A percentile compares a stretch with the other conserved stretches of the same genome.
Conservation (phyloP, 2,113 vertebrate species). For the Rhinopithecus roxellana region DNA sequence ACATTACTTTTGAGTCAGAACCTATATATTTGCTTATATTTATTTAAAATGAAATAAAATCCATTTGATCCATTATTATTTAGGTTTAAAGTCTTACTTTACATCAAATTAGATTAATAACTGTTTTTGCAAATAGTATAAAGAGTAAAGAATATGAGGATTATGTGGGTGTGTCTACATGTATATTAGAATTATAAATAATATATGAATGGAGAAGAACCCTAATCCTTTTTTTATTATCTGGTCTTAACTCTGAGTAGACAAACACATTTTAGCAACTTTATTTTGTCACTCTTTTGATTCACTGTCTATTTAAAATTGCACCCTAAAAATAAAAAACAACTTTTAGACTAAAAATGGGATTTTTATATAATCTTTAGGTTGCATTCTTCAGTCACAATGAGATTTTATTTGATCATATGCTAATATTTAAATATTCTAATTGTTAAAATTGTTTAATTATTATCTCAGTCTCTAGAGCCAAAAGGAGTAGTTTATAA, state of each 20-base stretch:
- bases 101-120: not conserved
- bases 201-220: not conserved
- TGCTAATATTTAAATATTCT: conserved; percentile 21
- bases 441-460: not conserved
- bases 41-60: not conserved
- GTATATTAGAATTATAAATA: not conserved
- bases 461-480: not conserved
- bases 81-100: not conserved
- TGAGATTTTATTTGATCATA: not conserved
- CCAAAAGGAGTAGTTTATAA: not conserved
- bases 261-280: not conserved
- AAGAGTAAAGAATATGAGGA: not conserved
- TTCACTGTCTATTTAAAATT: conserved; percentile 22
- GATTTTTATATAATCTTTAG: not conserved
- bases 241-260: not conserved
- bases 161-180: not conserved
- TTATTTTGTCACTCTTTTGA: not conserved
- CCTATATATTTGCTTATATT: not conserved
- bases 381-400: not conserved
- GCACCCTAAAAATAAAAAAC: not conserved
- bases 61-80: not conserved
- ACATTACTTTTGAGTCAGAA: not conserved
- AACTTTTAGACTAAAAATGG: not conserved
- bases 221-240: not conserved
- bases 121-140: not conserved